Conservation (phyloP, 2,113 vertebrate species). For the Capreolus pygargus region DNA sequence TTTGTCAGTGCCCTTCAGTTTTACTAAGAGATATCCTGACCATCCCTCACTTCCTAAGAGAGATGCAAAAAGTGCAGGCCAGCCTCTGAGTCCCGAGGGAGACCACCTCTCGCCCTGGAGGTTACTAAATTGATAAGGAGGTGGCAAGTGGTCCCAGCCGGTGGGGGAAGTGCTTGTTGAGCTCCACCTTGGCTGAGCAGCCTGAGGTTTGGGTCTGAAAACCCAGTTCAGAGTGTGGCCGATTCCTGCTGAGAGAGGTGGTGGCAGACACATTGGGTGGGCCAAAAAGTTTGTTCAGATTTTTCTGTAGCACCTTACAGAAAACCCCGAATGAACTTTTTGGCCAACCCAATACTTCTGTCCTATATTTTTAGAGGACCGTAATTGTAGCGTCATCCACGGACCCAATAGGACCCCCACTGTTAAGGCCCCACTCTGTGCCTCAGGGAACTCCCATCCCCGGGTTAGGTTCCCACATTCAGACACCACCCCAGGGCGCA, state of each 20-base stretch:
- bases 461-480: not conserved
- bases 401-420: not conserved
- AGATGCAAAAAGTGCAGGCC: not conserved
- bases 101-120: not conserved
- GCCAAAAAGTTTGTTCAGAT: not conserved
- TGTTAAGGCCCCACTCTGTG: rapidly evolving
- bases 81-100: not conserved
- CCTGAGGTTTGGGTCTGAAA: not conserved
- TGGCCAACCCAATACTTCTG: not conserved
- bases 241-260: not conserved
- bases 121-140: not conserved
- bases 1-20: not conserved
- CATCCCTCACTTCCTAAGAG: not conserved
- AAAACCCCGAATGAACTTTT: not conserved
- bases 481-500: not conserved
- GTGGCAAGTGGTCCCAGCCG: not conserved
- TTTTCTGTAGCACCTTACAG: not conserved
- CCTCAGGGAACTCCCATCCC: not conserved
- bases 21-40: not conserved
- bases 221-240: not conserved
- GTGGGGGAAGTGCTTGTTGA: not conserved
- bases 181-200: not conserved
- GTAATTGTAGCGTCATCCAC: not conserved
- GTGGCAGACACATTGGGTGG: not conserved
- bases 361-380: not conserved